Percentiles rank a stretch among this genome's conserved stretches.
These are phyloP conservation scores for Meandrusa payeni DNA, from an alignment of 2,888 invertebrate genomes.

Conservation along the genomic window DNA sequence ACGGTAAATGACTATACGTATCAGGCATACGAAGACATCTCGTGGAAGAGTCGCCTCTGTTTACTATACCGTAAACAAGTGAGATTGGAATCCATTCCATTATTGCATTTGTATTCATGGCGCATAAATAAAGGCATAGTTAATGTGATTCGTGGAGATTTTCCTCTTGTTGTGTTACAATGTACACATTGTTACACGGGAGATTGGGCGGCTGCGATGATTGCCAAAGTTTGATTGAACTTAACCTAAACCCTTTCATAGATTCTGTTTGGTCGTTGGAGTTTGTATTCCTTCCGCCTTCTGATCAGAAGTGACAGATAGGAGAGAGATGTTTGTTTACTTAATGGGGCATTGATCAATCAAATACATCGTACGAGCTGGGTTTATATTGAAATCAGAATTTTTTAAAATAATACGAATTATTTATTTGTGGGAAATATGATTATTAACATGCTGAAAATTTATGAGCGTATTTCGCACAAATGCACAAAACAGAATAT, in stretches of 20 bases:
- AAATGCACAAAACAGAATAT: too few relatives aligned
- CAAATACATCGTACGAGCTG: too few relatives aligned
- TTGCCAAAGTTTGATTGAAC: slow-evolving; percentile 73
- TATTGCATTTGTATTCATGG: slow-evolving; percentile 52
- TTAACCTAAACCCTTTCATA: slow-evolving; percentile 62
- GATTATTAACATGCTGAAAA: too few relatives aligned
- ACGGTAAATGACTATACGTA: too few relatives aligned
- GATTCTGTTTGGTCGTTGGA: slow-evolving; percentile 43
- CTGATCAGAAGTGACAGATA: slow-evolving; percentile 10
- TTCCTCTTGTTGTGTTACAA: slow-evolving; percentile 49
- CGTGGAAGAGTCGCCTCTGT: neutral
- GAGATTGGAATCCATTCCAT: slow-evolving; percentile 15
- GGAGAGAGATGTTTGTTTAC: neutral
- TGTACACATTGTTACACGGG: slow-evolving; percentile 56
- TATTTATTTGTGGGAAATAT: too few relatives aligned
- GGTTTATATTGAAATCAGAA: too few relatives aligned
- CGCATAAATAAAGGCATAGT: slow-evolving; percentile 58
- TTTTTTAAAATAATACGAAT: too few relatives aligned
- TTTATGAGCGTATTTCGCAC: too few relatives aligned
- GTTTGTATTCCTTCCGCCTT: slow-evolving; percentile 7
- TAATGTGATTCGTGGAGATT: slow-evolving; percentile 51
- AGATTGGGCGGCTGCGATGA: slow-evolving; percentile 72
- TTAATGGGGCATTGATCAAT: too few relatives aligned
- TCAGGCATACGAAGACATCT: neutral
- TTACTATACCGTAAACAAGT: slow-evolving; percentile 12